Base-by-base conservation (phyloP, 2,113 vertebrate species). In the Falcunculus frontatus region DNA sequence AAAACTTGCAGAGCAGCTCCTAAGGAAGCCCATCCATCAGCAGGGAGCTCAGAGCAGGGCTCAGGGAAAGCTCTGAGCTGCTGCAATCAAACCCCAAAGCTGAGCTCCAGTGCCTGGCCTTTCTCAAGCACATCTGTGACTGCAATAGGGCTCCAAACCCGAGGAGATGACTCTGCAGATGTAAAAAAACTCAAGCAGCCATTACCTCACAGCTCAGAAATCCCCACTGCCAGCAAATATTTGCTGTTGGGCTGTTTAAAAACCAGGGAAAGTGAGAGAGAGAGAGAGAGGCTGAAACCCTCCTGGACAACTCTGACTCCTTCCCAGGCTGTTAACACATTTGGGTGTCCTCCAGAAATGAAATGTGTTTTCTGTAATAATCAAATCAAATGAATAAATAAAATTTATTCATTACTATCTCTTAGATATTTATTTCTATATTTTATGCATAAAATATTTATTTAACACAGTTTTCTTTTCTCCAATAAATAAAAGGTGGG, bases 101-200 rank as follows among this genome's bases (percentile, higher is more conserved):
- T n/a, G 76, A 63, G 55, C 60, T 47, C 52, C 50, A 1, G 83
- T 8, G 29, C 74, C 82, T 70, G 41, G 42, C 56, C 10, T 37
- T 41, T 25, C 95, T 8, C 60, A 20, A 77, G 93, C 91, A 76
- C 85, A 80, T 93, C 87, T 91, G 84, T 26, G 15, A 59, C 60
- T 86, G 90, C 85, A 96, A 23, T 13, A 69, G 93, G 90, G 91
- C 87, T 95, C 75, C n/a, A 75, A 95, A 82, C 89, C 49, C 76
- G 42, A 82, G 79, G 96, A 95, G 91, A 97, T 96, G 95, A 97
- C 96, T 95, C 93, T 95, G 96, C 92, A 91, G 30, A 75, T 87
- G 89, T 60, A 7, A 46, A 70, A 80, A 84, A 68, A 68, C 79
- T 52, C 46, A 39, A 75, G 29, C 59, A 92, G 39, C 56, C 75